Conservation (phyloP, 2,888 invertebrate species). For the Coelopa pilipes region DNA sequence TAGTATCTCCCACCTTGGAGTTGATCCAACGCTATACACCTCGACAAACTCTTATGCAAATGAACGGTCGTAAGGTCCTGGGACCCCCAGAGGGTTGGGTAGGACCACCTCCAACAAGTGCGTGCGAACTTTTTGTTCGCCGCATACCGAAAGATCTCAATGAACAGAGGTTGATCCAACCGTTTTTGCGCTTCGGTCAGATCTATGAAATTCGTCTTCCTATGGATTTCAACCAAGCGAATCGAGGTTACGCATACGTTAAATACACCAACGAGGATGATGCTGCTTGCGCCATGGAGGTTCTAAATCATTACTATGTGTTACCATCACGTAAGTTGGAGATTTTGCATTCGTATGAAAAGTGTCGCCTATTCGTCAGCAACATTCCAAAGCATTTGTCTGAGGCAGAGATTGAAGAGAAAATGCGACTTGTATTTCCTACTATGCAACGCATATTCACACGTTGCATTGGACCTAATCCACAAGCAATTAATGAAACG, state of each 20-base stretch:
- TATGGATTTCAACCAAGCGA: constrained; percentile 54
- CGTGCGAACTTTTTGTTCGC: constrained; percentile 55
- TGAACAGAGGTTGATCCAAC: constrained; percentile 50
- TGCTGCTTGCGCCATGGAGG: constrained; percentile 54
- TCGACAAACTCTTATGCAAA: constrained; percentile 49
- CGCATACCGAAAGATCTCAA: constrained; percentile 51
- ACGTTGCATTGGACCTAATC: constrained; percentile 34
- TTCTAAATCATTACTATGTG: constrained; percentile 53
- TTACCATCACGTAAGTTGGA: constrained; percentile 49
- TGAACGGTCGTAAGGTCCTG: constrained; percentile 54
- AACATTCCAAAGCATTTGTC: constrained; percentile 55
- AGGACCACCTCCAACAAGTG: constrained; percentile 52
- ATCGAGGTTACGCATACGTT: constrained; percentile 57
- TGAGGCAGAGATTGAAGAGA: constrained; percentile 50
- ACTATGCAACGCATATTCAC: constrained; percentile 49
- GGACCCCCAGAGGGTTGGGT: constrained; percentile 54
- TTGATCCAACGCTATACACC: neutral
- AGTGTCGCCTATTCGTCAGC: constrained; percentile 55
- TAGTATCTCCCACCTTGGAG: neutral
- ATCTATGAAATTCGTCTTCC: constrained; percentile 59
- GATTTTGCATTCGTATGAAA: constrained; percentile 55
- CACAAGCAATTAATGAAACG: neutral
- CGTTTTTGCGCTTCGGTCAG: constrained; percentile 54
- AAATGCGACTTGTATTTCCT: constrained; percentile 51
- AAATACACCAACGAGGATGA: constrained; percentile 54